These are phyloP conservation scores for Ametastegia equiseti DNA, from an alignment of 2,888 invertebrate genomes.

Conservation along the genomic window DNA sequence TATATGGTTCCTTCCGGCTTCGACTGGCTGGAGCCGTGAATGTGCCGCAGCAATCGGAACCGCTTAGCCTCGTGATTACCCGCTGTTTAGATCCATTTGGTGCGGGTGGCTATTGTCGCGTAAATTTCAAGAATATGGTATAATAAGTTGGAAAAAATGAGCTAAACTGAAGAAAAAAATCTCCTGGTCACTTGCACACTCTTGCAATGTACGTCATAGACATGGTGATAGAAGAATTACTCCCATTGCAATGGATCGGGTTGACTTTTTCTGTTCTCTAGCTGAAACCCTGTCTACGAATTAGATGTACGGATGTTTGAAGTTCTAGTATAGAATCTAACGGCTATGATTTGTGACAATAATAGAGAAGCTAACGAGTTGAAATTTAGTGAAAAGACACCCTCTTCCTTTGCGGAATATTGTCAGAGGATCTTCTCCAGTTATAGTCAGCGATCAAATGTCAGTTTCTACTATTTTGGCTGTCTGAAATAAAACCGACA, in stretches of 20 bases:
- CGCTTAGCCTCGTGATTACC: slow-evolving; percentile 56
- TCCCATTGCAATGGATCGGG: no score
- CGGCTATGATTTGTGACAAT: background rate
- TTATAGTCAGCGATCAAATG: background rate
- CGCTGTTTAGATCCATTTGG: slow-evolving; percentile 61
- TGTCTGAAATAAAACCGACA: background rate
- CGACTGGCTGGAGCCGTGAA: slow-evolving; percentile 51
- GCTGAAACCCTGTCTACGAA: background rate
- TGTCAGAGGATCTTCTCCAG: slow-evolving; percentile 3
- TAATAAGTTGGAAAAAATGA: background rate
- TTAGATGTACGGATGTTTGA: background rate
- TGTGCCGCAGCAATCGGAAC: slow-evolving; percentile 52
- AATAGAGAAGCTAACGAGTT: slow-evolving; percentile 70
- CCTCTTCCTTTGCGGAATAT: background rate
- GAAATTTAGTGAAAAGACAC: slow-evolving; percentile 57
- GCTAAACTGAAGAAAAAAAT: no score
- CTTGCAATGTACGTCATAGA: no score
- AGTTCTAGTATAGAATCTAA: slow-evolving; percentile 9
- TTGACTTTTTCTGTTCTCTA: background rate
- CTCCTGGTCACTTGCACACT: no score
- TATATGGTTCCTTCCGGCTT: slow-evolving; percentile 45
- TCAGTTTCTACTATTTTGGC: background rate
- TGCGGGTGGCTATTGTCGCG: slow-evolving; percentile 29
- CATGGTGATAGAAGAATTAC: no score
- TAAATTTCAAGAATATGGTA: slow-evolving; percentile 1